A percentile compares a stretch with the other conserved stretches of the same genome.
Conservation (phyloP, 2,113 vertebrate genomes). For the Collichthys lucidus region DNA sequence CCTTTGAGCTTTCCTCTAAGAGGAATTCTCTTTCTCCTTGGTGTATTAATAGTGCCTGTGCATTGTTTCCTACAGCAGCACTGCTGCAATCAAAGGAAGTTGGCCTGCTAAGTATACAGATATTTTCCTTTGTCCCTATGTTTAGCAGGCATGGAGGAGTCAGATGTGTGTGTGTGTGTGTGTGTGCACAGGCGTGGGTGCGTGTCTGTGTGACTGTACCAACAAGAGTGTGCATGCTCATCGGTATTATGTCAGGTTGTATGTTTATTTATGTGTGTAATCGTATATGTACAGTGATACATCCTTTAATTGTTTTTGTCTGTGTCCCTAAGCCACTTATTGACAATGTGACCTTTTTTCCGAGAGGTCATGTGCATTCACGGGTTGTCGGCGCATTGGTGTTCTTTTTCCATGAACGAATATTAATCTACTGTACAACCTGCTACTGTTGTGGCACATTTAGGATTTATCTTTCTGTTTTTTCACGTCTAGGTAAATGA, state of each 20-base stretch:
- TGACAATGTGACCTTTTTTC: slow-evolving; percentile 54
- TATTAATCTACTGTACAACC: slow-evolving; percentile 9
- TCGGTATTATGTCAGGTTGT: slow-evolving; percentile 69
- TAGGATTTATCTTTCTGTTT: neutral
- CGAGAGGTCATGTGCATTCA: slow-evolving; percentile 44
- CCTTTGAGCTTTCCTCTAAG: slow-evolving; percentile 82
- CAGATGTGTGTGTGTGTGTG: slow-evolving; percentile 51
- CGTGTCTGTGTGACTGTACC: slow-evolving; percentile 21
- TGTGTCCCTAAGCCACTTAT: slow-evolving; percentile 17
- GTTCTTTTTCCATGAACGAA: slow-evolving; percentile 32
- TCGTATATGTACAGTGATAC: slow-evolving; percentile 63
- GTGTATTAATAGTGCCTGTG: slow-evolving; percentile 82
- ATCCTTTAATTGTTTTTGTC: slow-evolving; percentile 63
- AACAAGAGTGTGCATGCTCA: slow-evolving; percentile 55
- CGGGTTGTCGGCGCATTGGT: slow-evolving; percentile 30
- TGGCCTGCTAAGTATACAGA: slow-evolving; percentile 81
- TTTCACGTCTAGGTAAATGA: neutral
- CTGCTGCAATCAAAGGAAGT: slow-evolving; percentile 84
- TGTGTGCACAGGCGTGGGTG: slow-evolving; percentile 41
- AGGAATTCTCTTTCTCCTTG: slow-evolving; percentile 81
- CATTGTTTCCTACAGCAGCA: slow-evolving; percentile 84
- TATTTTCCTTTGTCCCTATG: slow-evolving; percentile 87
- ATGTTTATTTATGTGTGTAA: slow-evolving; percentile 71
- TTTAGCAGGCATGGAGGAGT: slow-evolving; percentile 81
- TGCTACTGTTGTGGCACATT: slow-evolving; percentile 3